A percentile compares a stretch with the other conserved stretches of the same genome.
Evolutionary conservation across 1,140 invertebrate species (phyloP).

Genomic region (Drosophila virilis): DNA sequence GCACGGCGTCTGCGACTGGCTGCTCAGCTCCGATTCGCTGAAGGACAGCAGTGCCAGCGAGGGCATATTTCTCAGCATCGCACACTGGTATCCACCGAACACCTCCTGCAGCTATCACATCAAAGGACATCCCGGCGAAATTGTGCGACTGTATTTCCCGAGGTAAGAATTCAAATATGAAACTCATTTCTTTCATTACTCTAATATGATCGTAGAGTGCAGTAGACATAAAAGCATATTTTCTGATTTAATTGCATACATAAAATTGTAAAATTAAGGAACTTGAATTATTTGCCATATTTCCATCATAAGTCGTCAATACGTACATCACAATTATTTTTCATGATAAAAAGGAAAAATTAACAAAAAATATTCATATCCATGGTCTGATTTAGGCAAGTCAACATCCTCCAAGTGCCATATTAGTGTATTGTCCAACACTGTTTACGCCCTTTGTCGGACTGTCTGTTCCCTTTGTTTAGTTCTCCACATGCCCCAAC

Average conservation of each 20-base stretch:
- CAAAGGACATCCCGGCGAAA: conserved; percentile 92
- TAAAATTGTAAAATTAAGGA: no score
- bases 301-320: no score
- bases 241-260: no score
- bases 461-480: conserved; percentile 14
- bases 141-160: conserved; percentile 94
- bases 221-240: no score
- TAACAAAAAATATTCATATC: no score
- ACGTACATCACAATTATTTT: no score
- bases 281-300: no score
- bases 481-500: conserved; percentile 2
- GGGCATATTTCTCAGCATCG: conserved; percentile 94
- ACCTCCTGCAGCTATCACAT: conserved; percentile 96
- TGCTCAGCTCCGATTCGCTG: conserved; percentile 92
- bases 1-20: conserved; percentile 94
- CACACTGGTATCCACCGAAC: conserved; percentile 96
- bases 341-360: no score
- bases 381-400: no score
- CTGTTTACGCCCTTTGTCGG: background rate
- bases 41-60: conserved; percentile 90
- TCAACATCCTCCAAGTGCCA: background rate
- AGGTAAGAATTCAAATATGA: conserved; percentile 85
- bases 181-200: background rate
- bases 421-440: no score
- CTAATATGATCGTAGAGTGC: no score